Conservation (phyloP, 2,113 vertebrate genomes). For the Verasper variegatus region DNA sequence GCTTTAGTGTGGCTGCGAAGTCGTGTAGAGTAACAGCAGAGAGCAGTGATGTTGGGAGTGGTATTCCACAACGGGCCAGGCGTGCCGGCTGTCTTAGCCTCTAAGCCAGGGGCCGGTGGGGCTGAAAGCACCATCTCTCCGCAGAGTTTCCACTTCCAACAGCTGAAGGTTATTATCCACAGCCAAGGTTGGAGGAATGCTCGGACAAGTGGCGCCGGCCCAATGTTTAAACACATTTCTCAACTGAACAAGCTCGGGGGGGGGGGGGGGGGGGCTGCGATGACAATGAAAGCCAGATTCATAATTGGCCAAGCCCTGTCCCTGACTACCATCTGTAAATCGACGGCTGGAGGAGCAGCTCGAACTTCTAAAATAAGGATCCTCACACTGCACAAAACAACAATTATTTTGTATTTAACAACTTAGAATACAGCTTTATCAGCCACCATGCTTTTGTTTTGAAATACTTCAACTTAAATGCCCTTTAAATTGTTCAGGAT, state of each 20-base stretch:
- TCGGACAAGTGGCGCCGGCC: conserved; percentile 63
- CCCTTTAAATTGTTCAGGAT: conserved; percentile 1
- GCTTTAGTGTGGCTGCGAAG: conserved; percentile 29
- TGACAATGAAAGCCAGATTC: conserved; percentile 46
- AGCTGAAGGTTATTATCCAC: conserved; percentile 81
- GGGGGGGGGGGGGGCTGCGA: conserved; percentile 17
- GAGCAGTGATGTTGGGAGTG: conserved; percentile 41
- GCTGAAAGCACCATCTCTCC: conserved; percentile 64
- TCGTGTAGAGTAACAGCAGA: conserved; percentile 30
- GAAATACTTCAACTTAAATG: background rate
- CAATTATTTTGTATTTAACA: background rate
- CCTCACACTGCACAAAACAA: background rate
- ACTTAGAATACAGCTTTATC: background rate
- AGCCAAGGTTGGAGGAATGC: conserved; percentile 62
- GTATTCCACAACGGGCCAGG: conserved; percentile 63
- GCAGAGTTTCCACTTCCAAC: conserved; percentile 74
- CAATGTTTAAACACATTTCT: conserved; percentile 68
- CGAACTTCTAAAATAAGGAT: background rate
- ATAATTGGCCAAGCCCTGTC: conserved; percentile 44
- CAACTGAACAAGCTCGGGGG: conserved; percentile 52
- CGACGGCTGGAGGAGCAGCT: background rate
- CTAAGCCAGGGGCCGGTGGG: conserved; percentile 61
- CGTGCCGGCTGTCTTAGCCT: conserved; percentile 65
- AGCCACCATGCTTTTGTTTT: background rate
- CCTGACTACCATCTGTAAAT: background rate